Conservation (phyloP, 2,797 vertebrate genomes). For the Cossypha heuglini region DNA sequence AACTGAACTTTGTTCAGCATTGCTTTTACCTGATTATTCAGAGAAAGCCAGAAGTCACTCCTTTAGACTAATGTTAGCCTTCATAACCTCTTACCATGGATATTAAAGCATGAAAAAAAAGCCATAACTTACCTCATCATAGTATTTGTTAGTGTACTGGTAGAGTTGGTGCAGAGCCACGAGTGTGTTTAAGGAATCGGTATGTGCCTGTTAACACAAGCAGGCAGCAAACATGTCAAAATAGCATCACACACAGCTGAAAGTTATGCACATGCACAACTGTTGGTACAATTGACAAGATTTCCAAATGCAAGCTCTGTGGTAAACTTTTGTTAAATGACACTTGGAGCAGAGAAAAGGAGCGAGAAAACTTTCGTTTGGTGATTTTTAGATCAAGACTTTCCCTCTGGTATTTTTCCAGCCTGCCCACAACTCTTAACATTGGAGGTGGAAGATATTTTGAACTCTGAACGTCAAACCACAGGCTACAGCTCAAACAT, state of each 20-base stretch:
- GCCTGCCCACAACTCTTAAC: neutral
- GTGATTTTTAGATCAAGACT: neutral
- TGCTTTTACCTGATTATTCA: neutral
- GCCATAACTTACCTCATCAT: conserved; percentile 86
- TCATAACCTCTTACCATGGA: neutral
- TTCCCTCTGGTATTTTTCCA: neutral
- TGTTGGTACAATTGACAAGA: neutral
- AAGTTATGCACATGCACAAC: neutral
- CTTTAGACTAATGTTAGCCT: neutral
- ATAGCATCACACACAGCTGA: neutral
- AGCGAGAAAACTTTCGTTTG: neutral
- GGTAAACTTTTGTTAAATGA: neutral
- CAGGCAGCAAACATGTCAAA: conserved; percentile 1
- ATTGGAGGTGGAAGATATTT: neutral
- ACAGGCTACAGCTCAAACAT: neutral
- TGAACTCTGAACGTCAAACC: neutral
- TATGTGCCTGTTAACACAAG: conserved; percentile 84
- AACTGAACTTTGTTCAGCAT: neutral
- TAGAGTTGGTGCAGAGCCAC: conserved; percentile 96
- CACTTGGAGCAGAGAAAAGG: neutral
- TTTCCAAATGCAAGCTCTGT: neutral
- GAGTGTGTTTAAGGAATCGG: conserved; percentile 92
- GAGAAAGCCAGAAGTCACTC: neutral
- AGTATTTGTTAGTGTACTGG: conserved; percentile 98
- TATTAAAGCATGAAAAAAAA: neutral